Base-by-base conservation (phyloP, 2,888 invertebrate genomes). In the Cerceris rybyensis region DNA sequence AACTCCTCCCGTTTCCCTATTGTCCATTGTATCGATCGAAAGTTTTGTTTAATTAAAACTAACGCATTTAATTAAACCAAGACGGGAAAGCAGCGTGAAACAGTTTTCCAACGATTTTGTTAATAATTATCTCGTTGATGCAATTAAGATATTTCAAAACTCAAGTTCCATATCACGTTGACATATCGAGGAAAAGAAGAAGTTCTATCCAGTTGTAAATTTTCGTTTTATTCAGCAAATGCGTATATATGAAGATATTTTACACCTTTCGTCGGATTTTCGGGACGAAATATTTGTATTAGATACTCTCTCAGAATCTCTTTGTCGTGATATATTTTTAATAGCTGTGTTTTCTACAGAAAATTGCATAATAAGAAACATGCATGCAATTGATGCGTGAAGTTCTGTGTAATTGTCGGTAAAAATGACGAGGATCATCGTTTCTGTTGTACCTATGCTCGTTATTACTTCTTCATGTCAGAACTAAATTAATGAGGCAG, bases 271-370 rank as follows among this genome's bases (percentile, higher is more conserved):
- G 14, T 59, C 59, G 14, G 59, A 39, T 43, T 41, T 59, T 54
- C 28, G n/a, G 13, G 14, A 54, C n/a, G 54, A 54, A 54, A 54
- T n/a, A 9, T 14, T 59, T 59, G 11, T 46, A 46, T 46, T 11
- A 11, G 46, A 46, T 11, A 46, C 46, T 59, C 13, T 59, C 39
- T 59, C 42, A 28, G 59, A 59, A 41, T n/a, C 41, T 8, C 13
- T 59, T 14, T 42, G 41, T 41, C 59, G 59, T 11, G 14, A 41
- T 28, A 59, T 59, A 59, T 59, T 59, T 59, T 59, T 59, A 28
- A 59, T 59, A 59, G 42, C 59, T 11, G 41, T 11, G 28, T 41
- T 14, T 41, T 42, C 13, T 58, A 11, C 11, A 46, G 8, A 46
- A 46, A 46, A 46, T 8, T 46, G 46, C 46, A 46, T 46, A 5